Evolutionary conservation across 2,113 vertebrate genomes (phyloP).

Genomic region (Emydocephalus ijimae): DNA sequence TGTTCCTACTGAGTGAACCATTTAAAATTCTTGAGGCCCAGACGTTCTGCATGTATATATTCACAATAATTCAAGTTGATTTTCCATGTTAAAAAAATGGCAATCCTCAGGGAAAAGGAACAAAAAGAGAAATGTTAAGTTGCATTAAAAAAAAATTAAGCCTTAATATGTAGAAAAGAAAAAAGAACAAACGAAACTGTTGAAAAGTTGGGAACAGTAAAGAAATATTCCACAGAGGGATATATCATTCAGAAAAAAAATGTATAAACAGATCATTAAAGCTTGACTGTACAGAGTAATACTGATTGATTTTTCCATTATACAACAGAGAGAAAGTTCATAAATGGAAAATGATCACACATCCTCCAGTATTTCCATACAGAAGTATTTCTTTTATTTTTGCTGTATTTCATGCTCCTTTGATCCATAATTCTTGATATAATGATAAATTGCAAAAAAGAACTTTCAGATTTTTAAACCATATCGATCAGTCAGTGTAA

Average conservation of each 20-base stretch:
- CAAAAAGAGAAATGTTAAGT: neutral
- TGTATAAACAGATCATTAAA: neutral
- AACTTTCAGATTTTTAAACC: neutral
- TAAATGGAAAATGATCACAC: neutral
- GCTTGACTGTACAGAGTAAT: neutral
- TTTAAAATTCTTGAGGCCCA: neutral
- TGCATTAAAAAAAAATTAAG: neutral
- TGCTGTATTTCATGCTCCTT: neutral
- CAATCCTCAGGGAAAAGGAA: neutral
- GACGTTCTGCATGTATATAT: neutral
- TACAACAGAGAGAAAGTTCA: neutral
- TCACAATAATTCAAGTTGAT: neutral
- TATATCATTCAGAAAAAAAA: neutral
- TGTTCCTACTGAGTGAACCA: neutral
- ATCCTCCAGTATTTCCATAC: neutral
- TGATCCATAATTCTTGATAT: neutral
- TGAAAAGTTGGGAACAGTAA: neutral
- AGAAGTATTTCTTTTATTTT: neutral
- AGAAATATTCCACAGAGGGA: neutral
- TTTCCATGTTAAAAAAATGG: neutral
- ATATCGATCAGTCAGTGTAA: neutral
- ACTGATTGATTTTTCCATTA: neutral
- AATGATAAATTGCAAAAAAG: neutral
- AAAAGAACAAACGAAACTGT: neutral
- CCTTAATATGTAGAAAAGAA: neutral